Conservation (phyloP, 2,888 invertebrate genomes). For the Tubiluchus corallicola region DNA sequence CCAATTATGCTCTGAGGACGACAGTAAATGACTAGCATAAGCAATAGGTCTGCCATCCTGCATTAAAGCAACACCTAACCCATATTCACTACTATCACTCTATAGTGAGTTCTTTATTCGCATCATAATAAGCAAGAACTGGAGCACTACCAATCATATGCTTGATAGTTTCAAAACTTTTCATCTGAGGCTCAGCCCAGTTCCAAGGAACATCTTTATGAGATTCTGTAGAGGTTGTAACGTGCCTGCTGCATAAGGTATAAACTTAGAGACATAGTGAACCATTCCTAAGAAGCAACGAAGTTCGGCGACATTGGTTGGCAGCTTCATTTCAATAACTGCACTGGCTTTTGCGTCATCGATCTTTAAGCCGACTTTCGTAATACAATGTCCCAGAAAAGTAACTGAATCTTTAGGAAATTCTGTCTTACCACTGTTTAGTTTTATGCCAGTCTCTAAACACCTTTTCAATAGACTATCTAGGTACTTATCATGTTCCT, state of each 20-base stretch:
- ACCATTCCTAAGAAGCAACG: background rate
- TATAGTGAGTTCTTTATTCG: background rate
- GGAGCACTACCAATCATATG: background rate
- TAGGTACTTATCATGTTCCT: background rate
- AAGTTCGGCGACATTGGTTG: background rate
- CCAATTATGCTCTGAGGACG: background rate
- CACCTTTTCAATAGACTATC: background rate
- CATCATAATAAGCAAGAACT: background rate
- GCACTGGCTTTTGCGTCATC: background rate
- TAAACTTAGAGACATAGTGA: background rate
- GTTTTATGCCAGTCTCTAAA: background rate
- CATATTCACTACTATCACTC: constrained; percentile 1
- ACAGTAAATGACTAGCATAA: background rate
- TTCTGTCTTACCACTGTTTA: background rate
- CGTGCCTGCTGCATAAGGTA: background rate
- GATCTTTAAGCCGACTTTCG: background rate
- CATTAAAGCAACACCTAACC: background rate
- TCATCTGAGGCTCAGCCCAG: background rate
- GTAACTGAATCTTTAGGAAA: background rate
- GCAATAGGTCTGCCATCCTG: background rate
- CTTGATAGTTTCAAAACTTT: background rate
- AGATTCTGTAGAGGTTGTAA: background rate
- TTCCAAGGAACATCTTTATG: background rate
- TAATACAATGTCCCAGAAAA: background rate
- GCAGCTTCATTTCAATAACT: background rate